phyloP scores from a whole-genome alignment of 1,140 invertebrate genomes.

The Araneus ventricosus region DNA sequence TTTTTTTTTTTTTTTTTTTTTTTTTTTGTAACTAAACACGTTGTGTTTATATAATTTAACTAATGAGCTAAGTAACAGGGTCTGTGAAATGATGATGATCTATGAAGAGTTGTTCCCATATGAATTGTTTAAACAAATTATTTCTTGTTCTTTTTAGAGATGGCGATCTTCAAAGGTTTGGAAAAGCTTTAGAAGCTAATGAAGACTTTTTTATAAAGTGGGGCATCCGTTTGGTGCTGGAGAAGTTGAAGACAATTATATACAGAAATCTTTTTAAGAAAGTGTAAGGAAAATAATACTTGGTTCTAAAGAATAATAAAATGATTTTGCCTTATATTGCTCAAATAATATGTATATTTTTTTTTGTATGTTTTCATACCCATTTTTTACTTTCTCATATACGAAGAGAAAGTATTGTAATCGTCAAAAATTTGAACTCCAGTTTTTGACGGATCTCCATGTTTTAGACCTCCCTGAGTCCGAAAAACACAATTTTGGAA shows the following conservation, averaged over 20 bases:
- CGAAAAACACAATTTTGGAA: no score
- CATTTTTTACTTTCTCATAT: no score
- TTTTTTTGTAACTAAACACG: no score
- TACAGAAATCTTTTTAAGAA: slow-evolving; percentile 98
- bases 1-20: no score
- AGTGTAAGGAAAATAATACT: slow-evolving; percentile 84
- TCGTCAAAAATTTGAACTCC: no score
- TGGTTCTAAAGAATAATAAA: neutral
- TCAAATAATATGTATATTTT: neutral
- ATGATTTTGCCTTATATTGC: neutral
- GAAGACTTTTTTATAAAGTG: slow-evolving; percentile 96
- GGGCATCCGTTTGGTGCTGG: slow-evolving; percentile 97
- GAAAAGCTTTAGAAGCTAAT: slow-evolving; percentile 90
- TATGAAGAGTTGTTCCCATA: no score
- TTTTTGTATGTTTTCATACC: neutral
- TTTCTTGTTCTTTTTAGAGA: slow-evolving; percentile 81
- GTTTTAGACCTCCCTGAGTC: no score
- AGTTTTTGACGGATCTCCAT: no score
- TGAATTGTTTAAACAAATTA: neutral
- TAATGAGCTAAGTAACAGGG: no score
- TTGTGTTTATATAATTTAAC: no score
- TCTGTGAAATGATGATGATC: no score
- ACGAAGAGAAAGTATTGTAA: no score
- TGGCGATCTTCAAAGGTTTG: slow-evolving; percentile 92
- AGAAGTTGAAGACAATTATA: slow-evolving; percentile 96